Evolutionary conservation across 2,888 invertebrate genomes (phyloP), one percentile per base, ranked within the genome.

Genomic region (Orthosia gothica): DNA sequence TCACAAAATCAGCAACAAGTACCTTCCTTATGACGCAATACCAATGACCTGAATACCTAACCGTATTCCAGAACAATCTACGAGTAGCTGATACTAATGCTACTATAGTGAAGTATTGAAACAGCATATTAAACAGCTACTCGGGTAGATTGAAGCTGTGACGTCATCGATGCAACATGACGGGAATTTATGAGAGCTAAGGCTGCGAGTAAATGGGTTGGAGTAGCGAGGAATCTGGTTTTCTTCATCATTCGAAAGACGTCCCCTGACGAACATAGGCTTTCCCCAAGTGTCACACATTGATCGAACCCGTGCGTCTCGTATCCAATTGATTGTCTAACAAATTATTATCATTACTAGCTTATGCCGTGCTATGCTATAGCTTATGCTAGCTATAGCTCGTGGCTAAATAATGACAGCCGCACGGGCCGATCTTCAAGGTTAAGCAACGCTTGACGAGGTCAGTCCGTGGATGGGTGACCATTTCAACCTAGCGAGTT

Each of bases 101-200:
- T 63, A 47, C 20, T 47, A n/a, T 45, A 62, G 74, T 58, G 23
- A 20, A n/a, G 67, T 69, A 80, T 65, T 75, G 71, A 74, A 79
- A 63, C 79, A 75, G 80, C 82, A 79, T 83, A 83, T 76, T 83
- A 80, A 76, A 70, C 66, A 76, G 76, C 32, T 66, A 71, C 75
- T 75, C 45, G 52, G n/a, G 11, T 62, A 20, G 13, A 72, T 57
- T 68, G 58, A 11, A 32, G 70, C 32, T 49, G 5, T 81, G 82
- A 81, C 73, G 77, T 81, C 76, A 68, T 66, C 55, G 65, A 70
- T 65, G 61, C 70, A 77, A 73, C 49, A 68, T 54, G 20, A 62
- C 32, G 45, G 50, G 20, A 61, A 82, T 78, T 66, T 68, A 70
- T 70, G 32, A 61, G 72, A 52, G 9, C n/a, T 70, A 70, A 81